Evolutionary conservation across 2,888 invertebrate genomes (phyloP).

Genomic region (Microctonus hyperodae): DNA sequence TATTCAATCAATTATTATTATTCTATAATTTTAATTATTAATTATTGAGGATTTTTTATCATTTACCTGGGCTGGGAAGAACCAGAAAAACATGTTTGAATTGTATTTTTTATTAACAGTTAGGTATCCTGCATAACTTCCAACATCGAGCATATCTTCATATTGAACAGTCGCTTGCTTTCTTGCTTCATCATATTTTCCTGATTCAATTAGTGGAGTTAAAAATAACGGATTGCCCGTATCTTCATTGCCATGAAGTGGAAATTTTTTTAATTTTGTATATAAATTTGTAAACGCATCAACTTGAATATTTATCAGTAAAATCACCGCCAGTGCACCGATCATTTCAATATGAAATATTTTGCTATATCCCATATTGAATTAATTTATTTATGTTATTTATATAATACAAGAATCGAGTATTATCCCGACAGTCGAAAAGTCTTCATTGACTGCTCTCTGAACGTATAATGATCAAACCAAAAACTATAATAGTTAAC

Average conservation of each 20-base stretch:
- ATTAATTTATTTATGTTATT: neutral
- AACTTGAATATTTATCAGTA: neutral
- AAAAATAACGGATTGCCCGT: constrained; percentile 75
- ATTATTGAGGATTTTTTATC: neutral
- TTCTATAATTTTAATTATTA: neutral
- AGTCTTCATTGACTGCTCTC: too few relatives aligned
- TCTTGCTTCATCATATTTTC: constrained; percentile 73
- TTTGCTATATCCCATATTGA: neutral
- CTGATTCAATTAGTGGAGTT: constrained; percentile 76
- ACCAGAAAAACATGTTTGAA: constrained; percentile 93
- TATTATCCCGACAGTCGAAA: too few relatives aligned
- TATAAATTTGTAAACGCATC: constrained; percentile 44
- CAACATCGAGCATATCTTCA: constrained; percentile 68
- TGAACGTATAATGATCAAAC: too few relatives aligned
- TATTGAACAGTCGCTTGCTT: constrained; percentile 67
- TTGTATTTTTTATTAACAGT: constrained; percentile 81
- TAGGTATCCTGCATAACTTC: constrained; percentile 81
- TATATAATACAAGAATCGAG: too few relatives aligned
- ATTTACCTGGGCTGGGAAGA: constrained; percentile 76
- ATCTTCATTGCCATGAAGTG: constrained; percentile 52
- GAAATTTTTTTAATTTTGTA: constrained; percentile 50
- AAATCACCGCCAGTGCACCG: neutral
- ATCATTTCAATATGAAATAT: neutral
- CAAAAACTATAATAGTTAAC: too few relatives aligned
- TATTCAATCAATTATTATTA: constrained; percentile 6